A percentile compares a stretch with the other conserved stretches of the same genome.
These are phyloP conservation scores for Theodoxus fluviatilis DNA, from an alignment of 2,888 invertebrate genomes.

Conservation along the genomic window DNA sequence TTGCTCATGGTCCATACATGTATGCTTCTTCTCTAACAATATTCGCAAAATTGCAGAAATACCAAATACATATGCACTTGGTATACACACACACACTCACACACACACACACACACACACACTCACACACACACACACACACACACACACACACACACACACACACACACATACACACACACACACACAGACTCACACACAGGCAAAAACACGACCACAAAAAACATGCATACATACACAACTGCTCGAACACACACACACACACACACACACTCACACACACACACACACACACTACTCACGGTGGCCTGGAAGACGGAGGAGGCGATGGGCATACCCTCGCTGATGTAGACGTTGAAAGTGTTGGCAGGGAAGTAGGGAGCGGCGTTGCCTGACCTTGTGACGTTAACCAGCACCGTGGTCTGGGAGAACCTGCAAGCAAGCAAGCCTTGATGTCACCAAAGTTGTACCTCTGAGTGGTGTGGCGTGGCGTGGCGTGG, in stretches of 20 bases:
- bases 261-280: not conserved
- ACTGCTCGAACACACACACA: not conserved
- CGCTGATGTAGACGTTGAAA: conserved; percentile 52
- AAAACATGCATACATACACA: not conserved
- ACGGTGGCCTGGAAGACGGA: conserved; percentile 44
- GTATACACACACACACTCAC: too few relatives aligned
- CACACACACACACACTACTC: conserved; percentile 28
- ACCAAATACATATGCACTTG: too few relatives aligned
- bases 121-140: not conserved
- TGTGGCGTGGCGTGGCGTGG: too few relatives aligned
- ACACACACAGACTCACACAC: not conserved
- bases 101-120: not conserved
- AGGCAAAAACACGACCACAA: not conserved
- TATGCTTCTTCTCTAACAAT: too few relatives aligned
- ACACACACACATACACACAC: not conserved
- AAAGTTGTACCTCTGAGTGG: too few relatives aligned
- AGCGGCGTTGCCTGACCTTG: conserved; percentile 34
- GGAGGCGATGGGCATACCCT: conserved; percentile 43
- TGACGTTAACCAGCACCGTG: conserved; percentile 41
- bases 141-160: conserved; percentile 16
- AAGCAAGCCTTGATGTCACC: too few relatives aligned
- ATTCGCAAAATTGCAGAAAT: too few relatives aligned
- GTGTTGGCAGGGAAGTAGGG: conserved; percentile 45
- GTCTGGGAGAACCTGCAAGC: conserved; percentile 33
- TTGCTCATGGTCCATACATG: too few relatives aligned